Base-by-base conservation (phyloP, 2,888 invertebrate genomes). In the Eurois occulta region DNA sequence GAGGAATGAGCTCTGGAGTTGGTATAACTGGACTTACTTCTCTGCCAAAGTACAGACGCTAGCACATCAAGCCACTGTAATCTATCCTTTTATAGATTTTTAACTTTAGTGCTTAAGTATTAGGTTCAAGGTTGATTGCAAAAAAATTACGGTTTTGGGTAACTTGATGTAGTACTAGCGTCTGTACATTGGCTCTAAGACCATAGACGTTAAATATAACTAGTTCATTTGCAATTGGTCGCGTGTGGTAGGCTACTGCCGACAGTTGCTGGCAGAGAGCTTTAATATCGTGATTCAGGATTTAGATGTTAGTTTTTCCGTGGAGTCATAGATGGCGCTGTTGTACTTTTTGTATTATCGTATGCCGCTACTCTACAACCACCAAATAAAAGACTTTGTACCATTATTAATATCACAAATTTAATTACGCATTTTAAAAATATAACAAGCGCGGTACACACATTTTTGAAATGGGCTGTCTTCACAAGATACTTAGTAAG, bases 341-440 rank as follows among this genome's bases (percentile, higher is more conserved):
- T 13, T 55, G 0, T 55, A 55, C 6, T 28, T 28, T 28, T 58
- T 13, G 16, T 58, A 16, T 6, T 58, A 28, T 1, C 4, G 24
- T 52, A 21, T 16, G 48, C 52, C 10, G 10, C 4, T 55, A 3
- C 13, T 43, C 16, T 43, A n/a, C 28, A 16, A 58, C 7, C 10
- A 66, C 41, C 6, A 38, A 72, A 70, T 69, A 46, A 46, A 70
- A 70, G 0, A 72, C 35, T 5, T 46, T 70, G 11, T 70, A 10
- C 24, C 7, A 46, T 21, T n/a, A n/a, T 13, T 43, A 18, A 16
- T 46, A 71, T 35, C 46, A 46, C 46, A 35, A 35, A 71, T 71
- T 46, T 0, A 71, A 35, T 71, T n/a, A 1, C 16, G 35, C 43
- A 8, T 13, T 46, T n/a, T 24, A 41, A 21, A 38, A 70, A 38